These are phyloP conservation scores for Harpalus rufipes DNA, from an alignment of 2,888 invertebrate species.

Conservation along the genomic window DNA sequence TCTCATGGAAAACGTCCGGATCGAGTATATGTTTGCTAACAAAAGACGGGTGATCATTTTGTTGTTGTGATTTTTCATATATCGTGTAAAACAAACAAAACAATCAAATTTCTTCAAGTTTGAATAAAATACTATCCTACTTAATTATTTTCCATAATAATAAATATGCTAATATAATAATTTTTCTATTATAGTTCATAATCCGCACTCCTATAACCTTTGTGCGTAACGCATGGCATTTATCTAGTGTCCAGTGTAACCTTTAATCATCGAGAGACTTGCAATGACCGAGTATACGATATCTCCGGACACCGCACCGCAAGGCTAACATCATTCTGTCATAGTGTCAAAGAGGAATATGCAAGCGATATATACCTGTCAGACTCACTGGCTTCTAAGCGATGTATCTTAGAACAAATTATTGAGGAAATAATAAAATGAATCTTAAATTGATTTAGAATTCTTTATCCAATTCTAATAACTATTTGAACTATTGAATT, in stretches of 20 bases:
- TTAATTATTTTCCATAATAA: too few species aligned
- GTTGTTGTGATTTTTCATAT: too few species aligned
- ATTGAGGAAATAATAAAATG: background rate
- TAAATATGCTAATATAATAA: too few species aligned
- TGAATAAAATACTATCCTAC: too few species aligned
- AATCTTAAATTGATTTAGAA: too few species aligned
- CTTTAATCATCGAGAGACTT: background rate
- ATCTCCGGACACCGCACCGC: background rate
- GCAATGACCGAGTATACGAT: constrained; percentile 16
- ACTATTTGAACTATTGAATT: too few species aligned
- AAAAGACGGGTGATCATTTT: too few species aligned
- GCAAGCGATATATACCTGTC: background rate
- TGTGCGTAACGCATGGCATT: constrained; percentile 1
- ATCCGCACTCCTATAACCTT: background rate
- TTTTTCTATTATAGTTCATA: background rate
- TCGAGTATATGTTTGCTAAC: too few species aligned
- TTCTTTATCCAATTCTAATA: too few species aligned
- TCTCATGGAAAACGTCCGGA: too few species aligned
- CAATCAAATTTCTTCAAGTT: too few species aligned
- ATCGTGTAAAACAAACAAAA: too few species aligned
- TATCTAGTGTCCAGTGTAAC: constrained; percentile 5
- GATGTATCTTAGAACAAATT: background rate
- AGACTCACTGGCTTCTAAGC: background rate
- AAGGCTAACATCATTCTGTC: constrained; percentile 29
- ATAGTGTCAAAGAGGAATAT: constrained; percentile 13